These are phyloP conservation scores for Tinea trinotella DNA, from an alignment of 2,888 invertebrate genomes.

Conservation along the genomic window DNA sequence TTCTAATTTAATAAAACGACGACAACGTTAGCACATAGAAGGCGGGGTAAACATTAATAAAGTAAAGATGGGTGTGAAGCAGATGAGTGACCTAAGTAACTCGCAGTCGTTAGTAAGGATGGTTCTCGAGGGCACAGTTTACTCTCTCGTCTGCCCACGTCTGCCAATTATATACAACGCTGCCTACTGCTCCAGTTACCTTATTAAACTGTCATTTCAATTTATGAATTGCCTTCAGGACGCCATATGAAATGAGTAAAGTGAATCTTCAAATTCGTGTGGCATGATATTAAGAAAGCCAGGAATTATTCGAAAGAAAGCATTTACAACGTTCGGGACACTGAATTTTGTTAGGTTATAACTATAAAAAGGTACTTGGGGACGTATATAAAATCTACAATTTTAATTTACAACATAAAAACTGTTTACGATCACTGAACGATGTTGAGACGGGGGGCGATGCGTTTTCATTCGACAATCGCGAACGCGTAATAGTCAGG, in stretches of 20 bases:
- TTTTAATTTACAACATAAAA: slow-evolving; percentile 18
- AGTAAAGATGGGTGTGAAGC: not conserved
- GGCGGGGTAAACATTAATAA: not conserved
- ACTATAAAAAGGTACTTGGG: slow-evolving; percentile 1
- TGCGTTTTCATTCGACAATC: slow-evolving; percentile 3
- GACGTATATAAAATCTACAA: slow-evolving; percentile 12
- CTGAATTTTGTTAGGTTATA: slow-evolving; percentile 1
- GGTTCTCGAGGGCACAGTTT: slow-evolving; percentile 38
- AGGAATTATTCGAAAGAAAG: too few species aligned
- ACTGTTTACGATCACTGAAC: slow-evolving; percentile 9
- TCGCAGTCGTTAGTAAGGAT: slow-evolving; percentile 37
- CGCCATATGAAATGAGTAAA: not conserved
- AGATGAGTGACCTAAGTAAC: slow-evolving; percentile 24
- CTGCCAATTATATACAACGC: slow-evolving; percentile 27
- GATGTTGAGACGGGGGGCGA: not conserved
- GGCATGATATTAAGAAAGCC: not conserved
- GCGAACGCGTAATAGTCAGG: slow-evolving; percentile 11
- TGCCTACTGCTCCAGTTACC: slow-evolving; percentile 29
- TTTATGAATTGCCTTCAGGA: slow-evolving; percentile 9
- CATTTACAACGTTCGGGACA: not conserved
- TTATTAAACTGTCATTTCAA: slow-evolving; percentile 28
- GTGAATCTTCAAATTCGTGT: not conserved
- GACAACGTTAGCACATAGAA: too few species aligned
- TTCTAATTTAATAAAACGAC: too few species aligned
- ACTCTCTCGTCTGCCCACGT: slow-evolving; percentile 29